A percentile compares a stretch with the other conserved stretches of the same genome.
Conservation (phyloP, 1,140 invertebrate genomes). For the Drosophila sulfurigaster region DNA sequence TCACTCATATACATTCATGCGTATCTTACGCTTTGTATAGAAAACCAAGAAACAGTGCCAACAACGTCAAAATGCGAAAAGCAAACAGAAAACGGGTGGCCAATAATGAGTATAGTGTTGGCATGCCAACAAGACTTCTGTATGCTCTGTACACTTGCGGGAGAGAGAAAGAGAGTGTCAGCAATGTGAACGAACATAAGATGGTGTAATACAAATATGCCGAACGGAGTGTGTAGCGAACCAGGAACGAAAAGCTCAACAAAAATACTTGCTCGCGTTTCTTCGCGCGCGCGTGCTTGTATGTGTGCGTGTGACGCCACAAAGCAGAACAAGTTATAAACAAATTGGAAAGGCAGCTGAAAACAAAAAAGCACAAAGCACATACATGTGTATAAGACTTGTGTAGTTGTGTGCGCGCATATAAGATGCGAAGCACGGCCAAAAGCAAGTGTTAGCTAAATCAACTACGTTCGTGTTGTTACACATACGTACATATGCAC, state of each 20-base stretch:
- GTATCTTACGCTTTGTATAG: constrained; percentile 59
- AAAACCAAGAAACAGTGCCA: constrained; percentile 63
- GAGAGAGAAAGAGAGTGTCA: neutral
- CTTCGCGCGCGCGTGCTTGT: neutral
- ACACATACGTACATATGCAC: constrained; percentile 1
- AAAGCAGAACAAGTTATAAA: constrained; percentile 79
- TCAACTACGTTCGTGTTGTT: constrained; percentile 34
- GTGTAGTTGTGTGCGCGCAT: constrained; percentile 7
- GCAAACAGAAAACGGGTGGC: constrained; percentile 46
- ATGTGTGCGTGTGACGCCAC: constrained; percentile 27
- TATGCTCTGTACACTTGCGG: constrained; percentile 25
- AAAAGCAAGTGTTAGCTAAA: constrained; percentile 51
- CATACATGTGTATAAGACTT: neutral
- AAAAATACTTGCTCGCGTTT: constrained; percentile 21
- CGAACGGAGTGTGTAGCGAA: constrained; percentile 40
- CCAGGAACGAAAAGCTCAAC: constrained; percentile 57
- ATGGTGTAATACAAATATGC: constrained; percentile 7
- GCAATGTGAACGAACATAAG: neutral
- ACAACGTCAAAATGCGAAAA: constrained; percentile 66
- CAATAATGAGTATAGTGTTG: constrained; percentile 36
- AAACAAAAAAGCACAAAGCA: constrained; percentile 55
- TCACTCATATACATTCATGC: too few species aligned
- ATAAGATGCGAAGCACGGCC: constrained; percentile 38
- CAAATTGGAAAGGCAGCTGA: constrained; percentile 76
- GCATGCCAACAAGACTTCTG: constrained; percentile 22